Conservation (phyloP, 30 jellyfish, hydroid and myxozoan genomes). For the Mastigias papua region DNA sequence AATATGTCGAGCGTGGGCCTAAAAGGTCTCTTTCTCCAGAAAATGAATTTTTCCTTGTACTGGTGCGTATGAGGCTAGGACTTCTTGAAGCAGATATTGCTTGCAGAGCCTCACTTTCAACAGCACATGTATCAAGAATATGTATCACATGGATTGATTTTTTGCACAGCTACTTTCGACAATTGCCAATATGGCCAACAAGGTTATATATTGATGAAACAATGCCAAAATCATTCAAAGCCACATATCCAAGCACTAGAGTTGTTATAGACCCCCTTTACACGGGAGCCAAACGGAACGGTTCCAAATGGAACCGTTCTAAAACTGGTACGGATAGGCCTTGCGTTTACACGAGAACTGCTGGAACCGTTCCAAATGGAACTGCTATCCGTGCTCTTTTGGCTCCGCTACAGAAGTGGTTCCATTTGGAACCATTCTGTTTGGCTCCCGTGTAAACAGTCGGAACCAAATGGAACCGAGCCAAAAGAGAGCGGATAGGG, state of each 20-base stretch:
- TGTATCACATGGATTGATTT: constrained; percentile 58
- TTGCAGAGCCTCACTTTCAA: constrained; percentile 22
- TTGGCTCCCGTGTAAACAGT: no score
- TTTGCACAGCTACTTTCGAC: constrained; percentile 35
- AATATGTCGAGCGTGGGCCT: constrained; percentile 29
- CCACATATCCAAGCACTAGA: constrained; percentile 43
- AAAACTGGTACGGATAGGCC: no score
- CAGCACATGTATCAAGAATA: constrained; percentile 41
- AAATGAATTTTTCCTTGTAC: constrained; percentile 23
- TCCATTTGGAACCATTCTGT: no score
- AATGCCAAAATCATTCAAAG: constrained; percentile 62
- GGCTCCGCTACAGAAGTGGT: no score
- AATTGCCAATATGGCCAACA: constrained; percentile 60
- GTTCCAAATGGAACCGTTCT: no score
- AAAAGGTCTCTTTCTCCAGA: constrained; percentile 23
- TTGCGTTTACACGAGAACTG: no score
- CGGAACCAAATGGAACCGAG: no score
- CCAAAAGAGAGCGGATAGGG: no score
- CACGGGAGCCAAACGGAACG: no score
- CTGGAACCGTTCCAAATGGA: no score
- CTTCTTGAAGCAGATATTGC: constrained; percentile 60
- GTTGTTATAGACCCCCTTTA: no score
- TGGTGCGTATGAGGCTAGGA: constrained; percentile 50
- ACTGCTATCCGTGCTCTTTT: no score
- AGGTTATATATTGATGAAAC: constrained; percentile 9